These are phyloP conservation scores for Callinectes sapidus DNA, from an alignment of 2,888 invertebrate genomes.

Conservation along the genomic window DNA sequence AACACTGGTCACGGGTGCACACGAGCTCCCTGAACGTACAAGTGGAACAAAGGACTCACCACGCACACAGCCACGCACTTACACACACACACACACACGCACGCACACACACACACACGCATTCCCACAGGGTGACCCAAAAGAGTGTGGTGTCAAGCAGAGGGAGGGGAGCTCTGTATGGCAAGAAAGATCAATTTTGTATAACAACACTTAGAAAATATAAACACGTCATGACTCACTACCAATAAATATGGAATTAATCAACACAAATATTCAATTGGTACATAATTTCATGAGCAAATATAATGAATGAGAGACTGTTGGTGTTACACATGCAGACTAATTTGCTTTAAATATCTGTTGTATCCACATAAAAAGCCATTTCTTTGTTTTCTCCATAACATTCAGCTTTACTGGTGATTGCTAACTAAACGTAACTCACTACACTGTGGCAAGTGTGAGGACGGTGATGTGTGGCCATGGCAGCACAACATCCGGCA, in stretches of 20 bases:
- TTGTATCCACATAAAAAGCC: neutral
- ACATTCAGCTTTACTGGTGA: conserved; percentile 20
- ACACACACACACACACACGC: conserved; percentile 3
- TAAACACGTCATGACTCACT: neutral
- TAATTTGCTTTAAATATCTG: neutral
- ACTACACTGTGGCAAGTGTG: neutral
- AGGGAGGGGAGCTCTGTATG: conserved; percentile 19
- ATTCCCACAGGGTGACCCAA: neutral
- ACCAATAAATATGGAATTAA: neutral
- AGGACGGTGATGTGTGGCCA: neutral
- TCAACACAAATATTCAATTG: neutral
- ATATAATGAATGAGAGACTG: conserved; percentile 19
- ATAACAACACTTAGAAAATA: conserved; percentile 22
- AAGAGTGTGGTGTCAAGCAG: neutral
- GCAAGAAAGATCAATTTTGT: neutral
- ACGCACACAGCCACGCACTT: neutral
- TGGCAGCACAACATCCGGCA: neutral
- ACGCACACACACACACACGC: no score
- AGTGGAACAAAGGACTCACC: neutral
- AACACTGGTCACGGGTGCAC: neutral
- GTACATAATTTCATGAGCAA: neutral
- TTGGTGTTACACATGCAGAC: neutral
- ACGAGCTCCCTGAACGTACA: conserved; percentile 13
- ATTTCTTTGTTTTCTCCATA: neutral
- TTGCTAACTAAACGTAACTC: conserved; percentile 9